Percentiles rank a stretch among this genome's conserved stretches.
phyloP scores from a whole-genome alignment of 2,888 invertebrate genomes.

The Cephus sareptanus region DNA sequence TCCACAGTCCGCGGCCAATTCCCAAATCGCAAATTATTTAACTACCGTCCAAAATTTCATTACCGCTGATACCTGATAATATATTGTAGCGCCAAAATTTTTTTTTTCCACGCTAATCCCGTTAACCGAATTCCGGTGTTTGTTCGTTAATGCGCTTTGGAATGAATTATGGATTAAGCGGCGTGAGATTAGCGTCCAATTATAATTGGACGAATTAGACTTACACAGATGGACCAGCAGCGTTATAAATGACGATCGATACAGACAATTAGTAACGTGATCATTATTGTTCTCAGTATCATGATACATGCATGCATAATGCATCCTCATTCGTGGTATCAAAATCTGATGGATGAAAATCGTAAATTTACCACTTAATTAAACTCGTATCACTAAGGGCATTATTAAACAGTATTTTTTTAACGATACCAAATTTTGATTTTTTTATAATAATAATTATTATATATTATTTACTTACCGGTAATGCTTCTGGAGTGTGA shows the following conservation, averaged over 20 bases:
- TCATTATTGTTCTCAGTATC: not conserved
- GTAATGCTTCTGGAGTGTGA: constrained; percentile 60
- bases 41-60: not conserved
- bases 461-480: constrained; percentile 47
- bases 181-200: not conserved
- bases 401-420: not conserved
- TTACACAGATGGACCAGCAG: not conserved
- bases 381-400: not conserved
- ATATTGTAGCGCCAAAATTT: not conserved
- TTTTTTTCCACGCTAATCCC: not conserved
- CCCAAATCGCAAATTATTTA: not conserved
- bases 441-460: not conserved
- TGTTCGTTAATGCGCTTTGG: not conserved
- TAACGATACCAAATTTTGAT: not conserved
- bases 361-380: not conserved
- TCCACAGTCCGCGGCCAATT: not conserved
- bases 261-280: not conserved
- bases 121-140: not conserved
- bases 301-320: not conserved
- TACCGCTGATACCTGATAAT: not conserved
- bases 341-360: not conserved
- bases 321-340: not conserved
- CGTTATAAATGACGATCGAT: not conserved
- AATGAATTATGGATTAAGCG: not conserved
- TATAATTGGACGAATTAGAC: not conserved